Evolutionary conservation across 1,140 invertebrate genomes (phyloP), one percentile per base, ranked within the genome.

Genomic region (Euschistus heros): DNA sequence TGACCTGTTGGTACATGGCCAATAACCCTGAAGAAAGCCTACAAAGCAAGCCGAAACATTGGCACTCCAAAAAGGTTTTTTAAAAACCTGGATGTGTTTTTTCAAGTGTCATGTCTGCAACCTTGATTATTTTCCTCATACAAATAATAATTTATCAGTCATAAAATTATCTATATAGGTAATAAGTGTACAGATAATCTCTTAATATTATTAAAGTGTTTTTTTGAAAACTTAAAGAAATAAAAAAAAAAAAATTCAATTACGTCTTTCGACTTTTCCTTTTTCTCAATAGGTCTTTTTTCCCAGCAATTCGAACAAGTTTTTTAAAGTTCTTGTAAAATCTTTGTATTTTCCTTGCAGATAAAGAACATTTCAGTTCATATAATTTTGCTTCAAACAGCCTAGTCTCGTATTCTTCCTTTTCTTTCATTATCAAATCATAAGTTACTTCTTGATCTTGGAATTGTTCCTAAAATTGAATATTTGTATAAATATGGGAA

Each of bases 271-370:
- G 8, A 7, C 24, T 26, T 54, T 54, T 54, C n/a, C n/a, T 54
- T 5, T 4, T 54, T 26, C 15, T 54, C 24, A 22, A 22, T n/a
- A 22, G 50, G 50, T 37, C 33, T 10, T 37, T 20, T 54, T 54
- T 54, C 6, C 60, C 60, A 42, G 42, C 30, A n/a, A 20, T 14
- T 5, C 37, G 30, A 1, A 18, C 2, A 33, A 63, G 20, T 10
- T n/a, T 22, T 3, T 24, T 24, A 18, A 54, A 64, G 2, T 30
- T 37, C 26, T 27, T 52, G 15, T 33, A 54, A 42, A 18, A 64
- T 27, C 63, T 52, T 20, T 64, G 63, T 20, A 64, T 64, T 44
- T 42, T 64, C 26, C 63, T 64, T 18, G 63, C 63, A 4, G 63
- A 20, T 5, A 55, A 2, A 0, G 20, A 5, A 7, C 27, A 50